These are phyloP conservation scores for Flexamia atlantica DNA, from an alignment of 2,888 invertebrate species.

Conservation along the genomic window DNA sequence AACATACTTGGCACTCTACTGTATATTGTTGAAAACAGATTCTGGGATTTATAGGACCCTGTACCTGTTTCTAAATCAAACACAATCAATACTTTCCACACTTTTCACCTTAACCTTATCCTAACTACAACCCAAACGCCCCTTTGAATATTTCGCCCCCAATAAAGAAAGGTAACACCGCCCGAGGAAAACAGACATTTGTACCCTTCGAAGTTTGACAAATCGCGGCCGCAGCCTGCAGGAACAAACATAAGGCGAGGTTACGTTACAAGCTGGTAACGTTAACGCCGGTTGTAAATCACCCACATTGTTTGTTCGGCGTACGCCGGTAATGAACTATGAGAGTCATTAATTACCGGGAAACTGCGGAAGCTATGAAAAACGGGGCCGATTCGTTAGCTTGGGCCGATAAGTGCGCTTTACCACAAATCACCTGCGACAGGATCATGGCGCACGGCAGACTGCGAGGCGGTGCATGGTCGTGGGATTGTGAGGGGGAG, in stretches of 20 bases:
- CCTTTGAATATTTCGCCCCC: no score
- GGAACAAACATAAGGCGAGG: background rate
- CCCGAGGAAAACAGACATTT: background rate
- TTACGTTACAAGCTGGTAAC: constrained; percentile 6
- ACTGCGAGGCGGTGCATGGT: background rate
- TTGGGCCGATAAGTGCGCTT: constrained; percentile 2
- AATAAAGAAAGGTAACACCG: no score
- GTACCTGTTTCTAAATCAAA: no score
- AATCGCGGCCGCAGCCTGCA: background rate
- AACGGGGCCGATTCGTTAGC: constrained; percentile 29
- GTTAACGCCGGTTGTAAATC: constrained; percentile 33
- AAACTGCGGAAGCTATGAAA: constrained; percentile 44
- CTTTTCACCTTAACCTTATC: no score
- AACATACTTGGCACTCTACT: no score
- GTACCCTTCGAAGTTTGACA: constrained; percentile 18
- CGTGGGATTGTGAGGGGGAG: background rate
- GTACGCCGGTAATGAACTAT: constrained; percentile 42
- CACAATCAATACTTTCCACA: no score
- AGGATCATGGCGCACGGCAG: background rate
- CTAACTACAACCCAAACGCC: no score
- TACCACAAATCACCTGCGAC: constrained; percentile 12
- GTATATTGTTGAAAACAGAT: no score
- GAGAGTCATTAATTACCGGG: constrained; percentile 46
- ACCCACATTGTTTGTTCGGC: constrained; percentile 34
- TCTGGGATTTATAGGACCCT: no score